A percentile compares a stretch with the other conserved stretches of the same genome.
Conservation (phyloP, 1,140 invertebrate genomes). For the Cotesia vestalis region DNA sequence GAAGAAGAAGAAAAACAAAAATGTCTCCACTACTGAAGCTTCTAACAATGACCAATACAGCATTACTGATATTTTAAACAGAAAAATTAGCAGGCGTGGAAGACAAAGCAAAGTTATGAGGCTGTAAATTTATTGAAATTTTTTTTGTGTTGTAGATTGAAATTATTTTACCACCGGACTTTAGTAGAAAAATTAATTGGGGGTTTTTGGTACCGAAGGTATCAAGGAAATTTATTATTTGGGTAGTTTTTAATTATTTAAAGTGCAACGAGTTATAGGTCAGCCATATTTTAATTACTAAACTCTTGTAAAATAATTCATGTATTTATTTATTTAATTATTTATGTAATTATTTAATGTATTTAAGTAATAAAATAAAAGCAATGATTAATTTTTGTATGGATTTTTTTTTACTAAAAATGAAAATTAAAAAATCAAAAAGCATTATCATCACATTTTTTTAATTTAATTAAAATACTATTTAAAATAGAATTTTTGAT, state of each 20-base stretch:
- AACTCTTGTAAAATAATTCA: no score
- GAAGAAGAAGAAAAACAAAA: conserved; percentile 43
- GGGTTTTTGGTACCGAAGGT: background rate
- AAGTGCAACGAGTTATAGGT: no score
- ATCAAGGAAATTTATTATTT: background rate
- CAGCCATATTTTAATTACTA: no score
- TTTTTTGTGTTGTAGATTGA: background rate
- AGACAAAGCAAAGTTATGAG: conserved; percentile 58
- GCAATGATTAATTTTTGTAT: no score
- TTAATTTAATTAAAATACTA: no score
- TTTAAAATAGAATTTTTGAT: no score
- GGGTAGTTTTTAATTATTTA: background rate
- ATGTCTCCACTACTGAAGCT: conserved; percentile 39
- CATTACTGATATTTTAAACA: conserved; percentile 49
- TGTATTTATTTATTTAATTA: no score
- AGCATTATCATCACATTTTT: no score
- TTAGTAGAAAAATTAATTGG: background rate
- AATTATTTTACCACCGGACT: conserved; percentile 1
- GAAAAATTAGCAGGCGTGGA: conserved; percentile 42
- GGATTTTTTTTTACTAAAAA: no score
- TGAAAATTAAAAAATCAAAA: no score
- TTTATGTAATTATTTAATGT: no score
- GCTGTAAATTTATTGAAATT: conserved; percentile 41
- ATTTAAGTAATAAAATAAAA: no score
- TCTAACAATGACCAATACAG: conserved; percentile 52